These are phyloP conservation scores for Aplochiton taeniatus DNA, from an alignment of 2,797 vertebrate genomes.

Conservation along the genomic window DNA sequence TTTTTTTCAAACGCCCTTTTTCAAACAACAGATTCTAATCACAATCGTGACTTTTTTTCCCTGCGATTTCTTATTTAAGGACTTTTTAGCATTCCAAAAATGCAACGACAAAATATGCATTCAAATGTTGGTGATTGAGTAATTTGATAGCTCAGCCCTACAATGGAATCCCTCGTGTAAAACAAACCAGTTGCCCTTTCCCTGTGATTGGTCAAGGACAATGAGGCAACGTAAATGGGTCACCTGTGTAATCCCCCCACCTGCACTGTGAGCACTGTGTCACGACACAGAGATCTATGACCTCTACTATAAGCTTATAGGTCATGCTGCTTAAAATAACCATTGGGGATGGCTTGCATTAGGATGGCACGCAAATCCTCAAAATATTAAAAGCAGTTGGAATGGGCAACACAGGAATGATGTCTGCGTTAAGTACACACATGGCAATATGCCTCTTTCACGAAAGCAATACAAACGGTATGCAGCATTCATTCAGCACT, in stretches of 20 bases:
- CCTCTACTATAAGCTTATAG: conserved; percentile 37
- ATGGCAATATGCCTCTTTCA: too few species aligned
- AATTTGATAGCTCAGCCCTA: too few species aligned
- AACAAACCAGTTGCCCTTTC: conserved; percentile 44
- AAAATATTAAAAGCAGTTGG: conserved; percentile 1
- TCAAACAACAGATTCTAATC: too few species aligned
- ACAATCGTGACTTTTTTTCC: conserved; percentile 25
- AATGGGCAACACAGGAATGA: neutral
- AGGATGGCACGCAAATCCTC: neutral
- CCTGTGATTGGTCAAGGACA: conserved; percentile 41
- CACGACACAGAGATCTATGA: conserved; percentile 31
- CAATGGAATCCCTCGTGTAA: neutral
- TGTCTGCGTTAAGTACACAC: neutral
- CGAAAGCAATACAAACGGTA: too few species aligned
- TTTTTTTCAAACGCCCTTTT: too few species aligned
- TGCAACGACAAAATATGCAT: too few species aligned
- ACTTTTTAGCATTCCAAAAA: too few species aligned
- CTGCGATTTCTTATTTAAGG: too few species aligned
- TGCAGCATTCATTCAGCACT: too few species aligned
- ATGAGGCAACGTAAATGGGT: conserved; percentile 45
- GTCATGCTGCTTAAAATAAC: conserved; percentile 30
- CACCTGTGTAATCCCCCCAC: conserved; percentile 58
- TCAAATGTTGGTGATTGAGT: too few species aligned
- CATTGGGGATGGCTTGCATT: neutral
- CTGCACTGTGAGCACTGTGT: conserved; percentile 23